These are phyloP conservation scores for Leptonema lineaticorne DNA, from an alignment of 1,140 invertebrate species.

Conservation along the genomic window DNA sequence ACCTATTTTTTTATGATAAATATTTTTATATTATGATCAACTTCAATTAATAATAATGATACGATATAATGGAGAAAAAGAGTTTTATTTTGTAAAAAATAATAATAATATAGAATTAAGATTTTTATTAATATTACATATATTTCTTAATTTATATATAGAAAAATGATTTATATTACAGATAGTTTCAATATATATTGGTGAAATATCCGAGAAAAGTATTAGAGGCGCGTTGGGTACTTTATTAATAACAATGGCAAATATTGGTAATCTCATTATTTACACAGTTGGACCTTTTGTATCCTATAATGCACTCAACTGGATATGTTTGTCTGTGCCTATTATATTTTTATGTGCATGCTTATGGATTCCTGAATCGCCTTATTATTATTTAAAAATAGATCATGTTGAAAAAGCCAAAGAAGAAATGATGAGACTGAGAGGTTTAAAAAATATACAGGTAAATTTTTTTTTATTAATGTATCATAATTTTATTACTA, in stretches of 20 bases:
- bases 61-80: too few relatives aligned
- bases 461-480: slow-evolving; percentile 40
- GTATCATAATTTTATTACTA: too few relatives aligned
- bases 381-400: slow-evolving; percentile 66
- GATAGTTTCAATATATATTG: slow-evolving; percentile 65
- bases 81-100: too few relatives aligned
- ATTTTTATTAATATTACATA: slow-evolving; percentile 23
- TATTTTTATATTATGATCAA: too few relatives aligned
- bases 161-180: slow-evolving; percentile 45
- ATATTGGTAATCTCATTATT: slow-evolving; percentile 62
- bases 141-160: slow-evolving; percentile 36
- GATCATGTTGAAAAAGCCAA: slow-evolving; percentile 53
- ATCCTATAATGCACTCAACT: slow-evolving; percentile 54
- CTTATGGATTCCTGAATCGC: slow-evolving; percentile 75
- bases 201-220: slow-evolving; percentile 69
- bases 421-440: slow-evolving; percentile 51
- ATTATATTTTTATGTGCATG: slow-evolving; percentile 62
- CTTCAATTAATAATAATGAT: too few relatives aligned
- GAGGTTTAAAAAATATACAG: slow-evolving; percentile 48
- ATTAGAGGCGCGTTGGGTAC: slow-evolving; percentile 68
- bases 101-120: slow-evolving; percentile 44
- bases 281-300: slow-evolving; percentile 59
- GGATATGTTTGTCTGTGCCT: slow-evolving; percentile 50
- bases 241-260: slow-evolving; percentile 67
- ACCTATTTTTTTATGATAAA: too few relatives aligned